Base-by-base conservation (phyloP, 2,113 vertebrate genomes). In the Microcebus lehilahytsara region DNA sequence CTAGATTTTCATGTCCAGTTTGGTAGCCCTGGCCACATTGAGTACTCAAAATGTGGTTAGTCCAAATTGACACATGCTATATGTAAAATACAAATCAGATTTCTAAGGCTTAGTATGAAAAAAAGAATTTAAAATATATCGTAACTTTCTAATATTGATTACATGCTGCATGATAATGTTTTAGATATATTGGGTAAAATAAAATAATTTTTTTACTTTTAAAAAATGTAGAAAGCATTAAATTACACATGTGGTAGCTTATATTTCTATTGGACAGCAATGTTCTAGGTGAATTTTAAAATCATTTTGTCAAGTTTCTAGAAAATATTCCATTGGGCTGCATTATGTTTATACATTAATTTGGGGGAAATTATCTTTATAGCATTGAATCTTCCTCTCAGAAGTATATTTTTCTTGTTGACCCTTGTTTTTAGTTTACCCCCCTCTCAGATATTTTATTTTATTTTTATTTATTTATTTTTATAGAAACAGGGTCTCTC, bases 281-380 rank as follows among this genome's bases (percentile, higher is more conserved):
- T 83, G 20, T 81, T 93, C 30, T 96, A 58, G 66, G 62, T 95
- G 66, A 71, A 66, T 94, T 96, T 92, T 58, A 22, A 95, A 83
- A 81, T 66, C 5, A 62, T 92, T 88, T 91, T 95, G 71, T 95
- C 69, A 89, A 13, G 7, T 56, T 92, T 85, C 81, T 89, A 83
- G 51, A 79, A 84, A 64, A 62, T 51, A 46, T 60, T 88, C 40
- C 60, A 53, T 40, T 88, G 67, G 40, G 25, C 34, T 84, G 10
- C 51, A 66, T 90, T 97, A 13, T 89, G 78, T 85, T 88, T 92
- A 67, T 79, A 60, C 77, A 42, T 93, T 78, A 78, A 85, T 78
- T 85, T 74, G 17, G 25, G 8, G 49, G 19, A 72, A 83, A 56
- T 20, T 69, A 2, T 81, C 81, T 96, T 58, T 37, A 37, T 27